phyloP scores from a whole-genome alignment of 2,113 vertebrate genomes.

The Ploceus nigricollis region DNA sequence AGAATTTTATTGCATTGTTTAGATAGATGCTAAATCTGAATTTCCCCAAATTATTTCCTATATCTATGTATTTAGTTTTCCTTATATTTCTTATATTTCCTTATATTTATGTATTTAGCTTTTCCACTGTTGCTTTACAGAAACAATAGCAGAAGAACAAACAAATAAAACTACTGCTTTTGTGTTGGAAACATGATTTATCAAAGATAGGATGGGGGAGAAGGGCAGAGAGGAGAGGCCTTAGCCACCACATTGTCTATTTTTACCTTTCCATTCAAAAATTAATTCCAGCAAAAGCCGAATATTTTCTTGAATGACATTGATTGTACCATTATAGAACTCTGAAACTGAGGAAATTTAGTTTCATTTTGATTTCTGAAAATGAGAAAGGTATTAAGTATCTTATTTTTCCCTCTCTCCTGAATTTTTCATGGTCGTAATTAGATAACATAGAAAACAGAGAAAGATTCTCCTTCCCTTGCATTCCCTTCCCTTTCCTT shows the following conservation, averaged over 20 bases:
- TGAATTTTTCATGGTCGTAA: fast-evolving
- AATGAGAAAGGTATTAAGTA: background rate
- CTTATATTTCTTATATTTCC: background rate
- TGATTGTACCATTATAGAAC: background rate
- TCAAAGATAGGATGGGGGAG: background rate
- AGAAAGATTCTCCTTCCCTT: background rate
- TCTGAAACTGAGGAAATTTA: background rate
- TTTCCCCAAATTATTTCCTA: background rate
- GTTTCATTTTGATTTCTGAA: background rate
- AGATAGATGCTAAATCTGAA: background rate
- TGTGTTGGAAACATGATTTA: background rate
- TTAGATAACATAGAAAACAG: background rate
- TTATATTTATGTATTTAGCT: background rate
- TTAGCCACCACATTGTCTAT: background rate
- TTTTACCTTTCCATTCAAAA: background rate
- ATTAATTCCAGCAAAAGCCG: background rate
- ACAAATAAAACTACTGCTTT: background rate
- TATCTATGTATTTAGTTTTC: background rate
- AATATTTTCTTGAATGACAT: background rate
- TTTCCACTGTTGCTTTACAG: background rate
- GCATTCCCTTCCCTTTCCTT: background rate
- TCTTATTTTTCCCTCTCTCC: background rate
- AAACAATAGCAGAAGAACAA: background rate
- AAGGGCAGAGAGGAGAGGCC: fast-evolving
- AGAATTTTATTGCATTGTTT: background rate